Evolutionary conservation across 2,888 invertebrate genomes (phyloP).

Genomic region (Leptopterna dolabrata): DNA sequence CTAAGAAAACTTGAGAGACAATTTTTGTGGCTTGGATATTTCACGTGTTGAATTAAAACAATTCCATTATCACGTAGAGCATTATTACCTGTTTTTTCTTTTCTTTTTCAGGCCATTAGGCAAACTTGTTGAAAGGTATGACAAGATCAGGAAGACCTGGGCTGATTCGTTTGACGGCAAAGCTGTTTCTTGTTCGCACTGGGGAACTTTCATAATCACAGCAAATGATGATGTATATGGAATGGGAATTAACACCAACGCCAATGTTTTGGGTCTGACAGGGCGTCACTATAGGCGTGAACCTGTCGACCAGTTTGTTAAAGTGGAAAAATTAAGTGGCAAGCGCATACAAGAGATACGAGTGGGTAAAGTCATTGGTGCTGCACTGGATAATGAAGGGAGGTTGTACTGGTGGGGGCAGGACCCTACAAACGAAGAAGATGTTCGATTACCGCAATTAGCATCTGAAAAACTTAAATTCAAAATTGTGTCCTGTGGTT

Average conservation of each 20-base stretch:
- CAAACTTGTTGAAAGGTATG: neutral
- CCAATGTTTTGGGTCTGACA: neutral
- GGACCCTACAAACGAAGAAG: neutral
- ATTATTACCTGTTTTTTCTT: neutral
- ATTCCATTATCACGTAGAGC: too few relatives aligned
- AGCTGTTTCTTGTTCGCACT: neutral
- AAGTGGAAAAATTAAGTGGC: neutral
- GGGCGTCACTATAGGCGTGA: neutral
- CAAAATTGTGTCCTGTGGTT: neutral
- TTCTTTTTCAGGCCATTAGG: neutral
- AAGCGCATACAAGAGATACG: neutral
- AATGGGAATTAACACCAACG: neutral
- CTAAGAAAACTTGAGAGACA: too few relatives aligned
- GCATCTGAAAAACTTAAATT: neutral
- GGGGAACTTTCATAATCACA: neutral
- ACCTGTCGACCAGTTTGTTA: neutral
- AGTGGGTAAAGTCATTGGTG: neutral
- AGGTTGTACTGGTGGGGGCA: slow-evolving; percentile 10
- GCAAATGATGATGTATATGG: neutral
- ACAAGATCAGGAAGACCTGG: neutral
- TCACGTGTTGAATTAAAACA: too few relatives aligned
- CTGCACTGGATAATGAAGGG: neutral
- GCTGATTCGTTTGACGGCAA: neutral
- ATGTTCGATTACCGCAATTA: neutral
- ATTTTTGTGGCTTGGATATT: too few relatives aligned